A percentile compares a stretch with the other conserved stretches of the same genome.
Conservation (phyloP, 1,140 invertebrate species). For the Diorhabda sublineata region DNA sequence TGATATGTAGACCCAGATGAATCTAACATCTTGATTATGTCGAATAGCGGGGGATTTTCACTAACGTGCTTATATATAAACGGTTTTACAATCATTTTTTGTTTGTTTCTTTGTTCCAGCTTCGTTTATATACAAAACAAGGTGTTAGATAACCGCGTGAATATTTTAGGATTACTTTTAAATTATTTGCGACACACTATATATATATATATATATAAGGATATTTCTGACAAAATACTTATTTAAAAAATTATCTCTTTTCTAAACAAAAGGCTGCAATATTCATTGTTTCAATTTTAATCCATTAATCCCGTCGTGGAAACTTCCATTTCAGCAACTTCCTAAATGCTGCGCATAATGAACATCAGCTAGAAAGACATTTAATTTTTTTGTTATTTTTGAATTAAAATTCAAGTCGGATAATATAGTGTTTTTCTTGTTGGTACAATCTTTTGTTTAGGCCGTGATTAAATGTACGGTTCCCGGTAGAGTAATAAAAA, state of each 20-base stretch:
- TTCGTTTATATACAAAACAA: too few species aligned
- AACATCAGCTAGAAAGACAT: too few species aligned
- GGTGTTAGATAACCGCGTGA: too few species aligned
- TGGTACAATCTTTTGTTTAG: conserved; percentile 33
- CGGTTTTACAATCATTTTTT: too few species aligned
- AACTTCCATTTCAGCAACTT: conserved; percentile 11
- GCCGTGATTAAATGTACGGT: conserved; percentile 30
- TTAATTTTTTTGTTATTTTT: conserved; percentile 24
- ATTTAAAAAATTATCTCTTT: not conserved
- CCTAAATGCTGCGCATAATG: conserved; percentile 9
- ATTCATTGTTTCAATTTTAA: conserved; percentile 15
- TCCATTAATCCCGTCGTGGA: conserved; percentile 18
- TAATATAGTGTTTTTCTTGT: conserved; percentile 34
- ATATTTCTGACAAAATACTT: not conserved
- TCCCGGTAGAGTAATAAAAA: conserved; percentile 32
- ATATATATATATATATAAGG: too few species aligned
- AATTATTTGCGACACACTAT: too few species aligned
- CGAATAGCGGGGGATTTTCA: too few species aligned
- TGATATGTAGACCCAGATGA: too few species aligned
- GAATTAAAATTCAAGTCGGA: conserved; percentile 38
- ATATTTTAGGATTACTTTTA: too few species aligned
- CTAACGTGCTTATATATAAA: too few species aligned
- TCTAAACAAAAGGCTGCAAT: conserved; percentile 7
- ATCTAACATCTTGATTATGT: too few species aligned
- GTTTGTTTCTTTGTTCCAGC: too few species aligned